A percentile compares a stretch with the other conserved stretches of the same genome.
These are phyloP conservation scores for Drosophila mimetica DNA, from an alignment of 2,888 invertebrate genomes.

Conservation along the genomic window DNA sequence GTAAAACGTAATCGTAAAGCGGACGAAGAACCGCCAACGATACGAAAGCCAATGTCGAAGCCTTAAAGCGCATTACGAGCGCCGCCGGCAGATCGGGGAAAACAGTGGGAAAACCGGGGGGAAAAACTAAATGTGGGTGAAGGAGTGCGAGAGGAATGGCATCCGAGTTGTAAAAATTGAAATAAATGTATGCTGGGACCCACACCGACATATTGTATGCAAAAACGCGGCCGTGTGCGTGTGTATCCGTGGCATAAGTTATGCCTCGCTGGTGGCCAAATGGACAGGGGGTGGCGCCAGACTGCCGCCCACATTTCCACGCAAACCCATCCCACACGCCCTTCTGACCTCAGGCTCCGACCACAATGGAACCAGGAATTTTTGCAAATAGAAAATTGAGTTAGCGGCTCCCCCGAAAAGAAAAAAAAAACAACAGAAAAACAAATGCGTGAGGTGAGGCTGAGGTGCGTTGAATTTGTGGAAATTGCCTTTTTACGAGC, in stretches of 20 bases:
- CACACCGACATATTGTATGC: slow-evolving; percentile 47
- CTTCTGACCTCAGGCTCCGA: slow-evolving; percentile 56
- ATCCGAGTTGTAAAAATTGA: slow-evolving; percentile 62
- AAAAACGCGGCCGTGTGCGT: slow-evolving; percentile 29
- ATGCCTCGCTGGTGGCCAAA: slow-evolving; percentile 47
- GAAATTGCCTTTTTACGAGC: slow-evolving; percentile 82
- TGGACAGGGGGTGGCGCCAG: slow-evolving; percentile 51
- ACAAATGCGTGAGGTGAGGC: slow-evolving; percentile 47
- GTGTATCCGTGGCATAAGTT: slow-evolving; percentile 55
- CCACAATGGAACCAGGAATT: slow-evolving; percentile 44
- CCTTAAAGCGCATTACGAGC: slow-evolving; percentile 48
- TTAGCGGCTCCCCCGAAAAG: slow-evolving; percentile 51
- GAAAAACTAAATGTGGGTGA: background rate
- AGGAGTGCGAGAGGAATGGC: slow-evolving; percentile 29
- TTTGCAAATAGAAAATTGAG: slow-evolving; percentile 81
- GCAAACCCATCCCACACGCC: slow-evolving; percentile 4
- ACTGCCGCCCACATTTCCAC: background rate
- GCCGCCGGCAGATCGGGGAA: slow-evolving; percentile 8
- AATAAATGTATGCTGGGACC: slow-evolving; percentile 74
- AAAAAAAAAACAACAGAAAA: slow-evolving; percentile 42
- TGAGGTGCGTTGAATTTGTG: slow-evolving; percentile 68
- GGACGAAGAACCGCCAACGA: slow-evolving; percentile 38
- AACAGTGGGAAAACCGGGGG: background rate
- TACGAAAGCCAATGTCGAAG: slow-evolving; percentile 43
- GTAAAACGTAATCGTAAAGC: slow-evolving; percentile 55